A percentile compares a stretch with the other conserved stretches of the same genome.
phyloP scores from a whole-genome alignment of 2,888 invertebrate species.

The Entomobrya proxima region DNA sequence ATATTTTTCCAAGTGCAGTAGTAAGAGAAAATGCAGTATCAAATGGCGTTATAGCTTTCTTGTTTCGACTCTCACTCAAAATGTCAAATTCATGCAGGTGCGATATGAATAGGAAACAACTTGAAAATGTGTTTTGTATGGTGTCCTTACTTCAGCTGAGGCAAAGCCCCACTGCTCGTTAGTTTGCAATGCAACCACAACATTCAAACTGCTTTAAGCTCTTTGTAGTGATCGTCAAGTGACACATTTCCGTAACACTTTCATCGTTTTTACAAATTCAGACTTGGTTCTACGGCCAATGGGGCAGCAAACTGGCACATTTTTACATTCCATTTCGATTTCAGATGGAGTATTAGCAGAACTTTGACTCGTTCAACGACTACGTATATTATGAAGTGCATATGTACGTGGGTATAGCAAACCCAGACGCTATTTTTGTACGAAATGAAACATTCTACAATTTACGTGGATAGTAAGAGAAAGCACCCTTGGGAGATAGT shows the following conservation, averaged over 20 bases:
- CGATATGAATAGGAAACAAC: neutral
- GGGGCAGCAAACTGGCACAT: neutral
- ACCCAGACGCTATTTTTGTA: neutral
- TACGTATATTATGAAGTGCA: neutral
- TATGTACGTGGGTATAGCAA: neutral
- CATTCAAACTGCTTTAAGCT: neutral
- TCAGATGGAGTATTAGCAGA: neutral
- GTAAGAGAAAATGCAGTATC: neutral
- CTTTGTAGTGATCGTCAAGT: constrained; percentile 21
- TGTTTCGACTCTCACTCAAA: neutral
- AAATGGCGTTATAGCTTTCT: neutral
- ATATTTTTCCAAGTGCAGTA: neutral
- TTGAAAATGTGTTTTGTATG: neutral
- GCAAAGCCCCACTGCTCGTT: neutral
- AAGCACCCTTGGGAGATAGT: constrained; percentile 48
- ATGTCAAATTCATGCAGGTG: neutral
- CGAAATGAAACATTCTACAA: constrained; percentile 7
- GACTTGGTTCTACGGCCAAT: neutral
- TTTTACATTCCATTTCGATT: neutral
- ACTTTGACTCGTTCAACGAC: constrained; percentile 7
- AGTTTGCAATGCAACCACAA: constrained; percentile 6
- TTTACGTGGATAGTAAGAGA: constrained; percentile 21
- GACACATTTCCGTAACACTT: constrained; percentile 26
- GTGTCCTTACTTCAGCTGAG: neutral
- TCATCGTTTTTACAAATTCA: constrained; percentile 18